These are phyloP conservation scores for Cairina moschata DNA, from an alignment of 2,113 vertebrate species.

Conservation along the genomic window DNA sequence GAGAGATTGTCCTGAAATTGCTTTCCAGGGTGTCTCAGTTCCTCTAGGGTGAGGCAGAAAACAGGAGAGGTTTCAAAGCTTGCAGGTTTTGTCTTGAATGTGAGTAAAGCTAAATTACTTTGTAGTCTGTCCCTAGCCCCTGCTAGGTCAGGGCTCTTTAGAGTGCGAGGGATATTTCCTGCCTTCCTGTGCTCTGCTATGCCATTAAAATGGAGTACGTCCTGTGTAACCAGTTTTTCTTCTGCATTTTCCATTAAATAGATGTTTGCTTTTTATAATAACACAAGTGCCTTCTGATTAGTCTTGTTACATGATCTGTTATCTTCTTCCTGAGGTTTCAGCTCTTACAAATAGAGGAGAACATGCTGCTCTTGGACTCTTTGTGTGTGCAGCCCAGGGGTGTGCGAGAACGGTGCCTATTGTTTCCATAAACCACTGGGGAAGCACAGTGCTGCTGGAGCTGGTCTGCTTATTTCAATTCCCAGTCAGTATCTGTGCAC, in stretches of 20 bases:
- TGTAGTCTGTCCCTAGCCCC: not conserved
- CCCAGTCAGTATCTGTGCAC: not conserved
- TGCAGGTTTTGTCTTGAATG: not conserved
- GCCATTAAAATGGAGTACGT: not conserved
- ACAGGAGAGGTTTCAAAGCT: not conserved
- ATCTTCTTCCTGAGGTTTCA: not conserved
- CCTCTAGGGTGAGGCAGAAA: not conserved
- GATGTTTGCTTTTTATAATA: not conserved
- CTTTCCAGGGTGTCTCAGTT: not conserved
- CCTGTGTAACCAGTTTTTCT: slow-evolving; percentile 3
- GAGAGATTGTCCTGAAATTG: not conserved
- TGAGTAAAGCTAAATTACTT: not conserved
- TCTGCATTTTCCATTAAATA: not conserved
- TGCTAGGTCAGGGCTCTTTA: not conserved
- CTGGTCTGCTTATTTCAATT: not conserved
- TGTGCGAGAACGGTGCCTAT: accelerated
- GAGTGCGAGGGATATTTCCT: not conserved
- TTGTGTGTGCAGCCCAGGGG: not conserved
- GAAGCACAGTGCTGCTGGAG: not conserved
- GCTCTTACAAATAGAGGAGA: not conserved
- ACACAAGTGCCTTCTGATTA: not conserved
- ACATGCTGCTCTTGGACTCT: not conserved
- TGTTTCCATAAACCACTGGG: not conserved
- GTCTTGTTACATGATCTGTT: not conserved
- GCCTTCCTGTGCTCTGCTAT: not conserved